Evolutionary conservation across 2,888 invertebrate genomes (phyloP), one percentile per base, ranked within the genome.

Genomic region (Dasysyrphus albostriatus): DNA sequence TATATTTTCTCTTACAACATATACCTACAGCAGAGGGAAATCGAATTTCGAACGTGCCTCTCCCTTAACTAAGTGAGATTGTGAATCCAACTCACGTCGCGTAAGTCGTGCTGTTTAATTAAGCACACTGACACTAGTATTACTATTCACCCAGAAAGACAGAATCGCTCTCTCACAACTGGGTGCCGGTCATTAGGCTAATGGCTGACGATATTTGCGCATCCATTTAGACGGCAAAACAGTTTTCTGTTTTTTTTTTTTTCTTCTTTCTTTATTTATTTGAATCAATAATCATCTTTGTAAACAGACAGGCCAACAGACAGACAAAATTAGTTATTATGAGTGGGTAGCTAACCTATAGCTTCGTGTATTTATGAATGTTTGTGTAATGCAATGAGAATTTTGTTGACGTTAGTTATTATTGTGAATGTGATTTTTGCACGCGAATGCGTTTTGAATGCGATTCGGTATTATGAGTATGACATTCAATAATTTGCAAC

Each of bases 131-230:
- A 56, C 74, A 73, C 83, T 69, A 73, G 83, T 37, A 51, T 73
- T 51, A 74, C 61, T 47, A 54, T 47, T 47, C 54, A 74, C 61
- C 73, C 72, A 70, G 63, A 59, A 59, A 59, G 37, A 59, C 67
- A 67, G 24, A 42, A 37, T 5, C 14, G 24, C 24, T 34, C 44
- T 34, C 19, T 65, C 80, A 69, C 72, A 69, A 70, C 56, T 75
- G 80, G 79, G 79, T 75, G 74, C 44, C 74, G 80, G 77, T 75
- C 74, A 75, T 80, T 83, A 83, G 56, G 47, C 34, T 79, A 69
- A 79, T 77, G 63, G 74, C 37, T 63, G 69, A 24, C 51, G 49
- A 58, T 65, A 78, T 78, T 69, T 83, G 67, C 78, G 54, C 83
- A 83, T 78, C 83, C 78, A 78, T 79, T 83, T 63, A 61, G 78